Conservation (phyloP, 2,888 invertebrate species). For the Escarpia spicata region DNA sequence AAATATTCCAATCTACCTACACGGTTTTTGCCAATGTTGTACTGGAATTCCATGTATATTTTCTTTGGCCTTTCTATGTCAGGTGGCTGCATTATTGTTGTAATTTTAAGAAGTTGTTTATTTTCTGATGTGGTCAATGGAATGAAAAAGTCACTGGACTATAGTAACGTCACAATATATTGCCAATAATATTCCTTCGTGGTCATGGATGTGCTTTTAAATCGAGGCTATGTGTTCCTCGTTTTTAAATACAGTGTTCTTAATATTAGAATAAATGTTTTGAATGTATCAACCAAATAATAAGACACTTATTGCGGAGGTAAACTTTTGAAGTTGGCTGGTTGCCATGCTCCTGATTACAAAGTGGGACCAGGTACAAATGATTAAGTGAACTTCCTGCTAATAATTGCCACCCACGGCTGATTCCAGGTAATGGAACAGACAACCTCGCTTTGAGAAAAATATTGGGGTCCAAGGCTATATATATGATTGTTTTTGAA, state of each 20-base stretch:
- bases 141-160: neutral
- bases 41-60: neutral
- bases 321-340: too few species aligned
- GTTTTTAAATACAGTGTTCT: too few species aligned
- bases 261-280: too few species aligned
- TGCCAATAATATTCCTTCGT: neutral
- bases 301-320: too few species aligned
- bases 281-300: too few species aligned
- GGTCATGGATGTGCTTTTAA: neutral
- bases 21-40: neutral
- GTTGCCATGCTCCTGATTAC: too few species aligned
- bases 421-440: too few species aligned
- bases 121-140: neutral
- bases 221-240: too few species aligned
- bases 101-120: neutral
- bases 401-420: too few species aligned
- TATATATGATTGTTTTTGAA: neutral
- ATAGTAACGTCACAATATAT: neutral
- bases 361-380: too few species aligned
- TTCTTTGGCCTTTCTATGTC: neutral
- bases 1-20: neutral
- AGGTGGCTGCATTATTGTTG: neutral
- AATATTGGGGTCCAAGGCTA: neutral
- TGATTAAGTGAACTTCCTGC: too few species aligned
- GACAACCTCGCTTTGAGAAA: neutral